Conservation (phyloP, 2,113 vertebrate species). For the Xyrauchen texanus region DNA sequence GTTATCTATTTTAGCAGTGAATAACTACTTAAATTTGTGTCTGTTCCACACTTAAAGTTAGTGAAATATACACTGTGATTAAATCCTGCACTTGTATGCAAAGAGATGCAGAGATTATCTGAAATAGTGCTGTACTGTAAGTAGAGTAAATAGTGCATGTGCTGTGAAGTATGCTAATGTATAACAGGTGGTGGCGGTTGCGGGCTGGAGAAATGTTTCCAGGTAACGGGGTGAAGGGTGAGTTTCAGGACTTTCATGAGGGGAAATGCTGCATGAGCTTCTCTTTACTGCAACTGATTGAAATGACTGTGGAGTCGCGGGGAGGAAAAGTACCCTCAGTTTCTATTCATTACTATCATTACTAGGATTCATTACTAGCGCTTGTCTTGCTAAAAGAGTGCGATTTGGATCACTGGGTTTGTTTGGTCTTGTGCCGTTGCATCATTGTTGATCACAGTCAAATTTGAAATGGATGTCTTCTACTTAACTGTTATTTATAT, state of each 20-base stretch:
- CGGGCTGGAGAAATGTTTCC: slow-evolving; percentile 4
- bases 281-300: slow-evolving; percentile 36
- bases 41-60: too few species aligned
- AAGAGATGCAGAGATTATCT: background rate
- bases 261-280: slow-evolving; percentile 54
- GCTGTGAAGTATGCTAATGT: background rate
- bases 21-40: too few species aligned
- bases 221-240: slow-evolving; percentile 38
- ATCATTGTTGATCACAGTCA: too few species aligned
- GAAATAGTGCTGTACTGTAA: background rate
- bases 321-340: too few species aligned
- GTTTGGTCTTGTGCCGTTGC: background rate
- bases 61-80: too few species aligned
- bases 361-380: too few species aligned
- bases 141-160: background rate
- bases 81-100: background rate
- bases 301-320: slow-evolving; percentile 35
- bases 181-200: background rate
- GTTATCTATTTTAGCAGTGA: too few species aligned
- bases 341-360: too few species aligned
- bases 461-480: too few species aligned
- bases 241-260: slow-evolving; percentile 52
- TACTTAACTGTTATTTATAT: too few species aligned
- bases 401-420: background rate
- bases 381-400: background rate